Percentiles rank a stretch among this genome's conserved stretches.
phyloP scores from a whole-genome alignment of 2,797 vertebrate species.

The Diglossa cyanea region DNA sequence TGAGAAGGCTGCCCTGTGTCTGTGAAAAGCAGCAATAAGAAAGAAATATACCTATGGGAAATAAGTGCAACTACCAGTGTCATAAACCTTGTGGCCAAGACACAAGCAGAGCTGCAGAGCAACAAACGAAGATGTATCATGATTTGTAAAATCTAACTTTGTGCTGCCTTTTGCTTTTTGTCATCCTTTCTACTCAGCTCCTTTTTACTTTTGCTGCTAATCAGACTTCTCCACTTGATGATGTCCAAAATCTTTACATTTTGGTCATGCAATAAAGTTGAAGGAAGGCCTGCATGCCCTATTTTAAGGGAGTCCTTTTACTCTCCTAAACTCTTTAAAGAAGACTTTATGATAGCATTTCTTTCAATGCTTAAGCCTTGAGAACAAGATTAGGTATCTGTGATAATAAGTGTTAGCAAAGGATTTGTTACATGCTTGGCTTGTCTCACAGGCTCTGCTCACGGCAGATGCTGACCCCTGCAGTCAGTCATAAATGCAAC shows the following conservation, averaged over 20 bases:
- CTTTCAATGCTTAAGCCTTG: background rate
- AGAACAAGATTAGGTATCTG: background rate
- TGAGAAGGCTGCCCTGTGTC: background rate
- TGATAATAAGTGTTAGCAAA: background rate
- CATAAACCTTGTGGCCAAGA: background rate
- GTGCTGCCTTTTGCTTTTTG: background rate
- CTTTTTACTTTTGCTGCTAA: background rate
- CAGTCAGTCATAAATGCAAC: background rate
- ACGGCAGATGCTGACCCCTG: background rate
- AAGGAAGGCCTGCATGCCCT: background rate
- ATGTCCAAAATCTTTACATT: background rate
- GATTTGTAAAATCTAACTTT: background rate
- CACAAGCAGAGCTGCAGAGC: background rate
- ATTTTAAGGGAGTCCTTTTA: background rate
- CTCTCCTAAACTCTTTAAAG: background rate
- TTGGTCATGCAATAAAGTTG: background rate
- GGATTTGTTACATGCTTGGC: background rate
- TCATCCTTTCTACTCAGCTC: background rate
- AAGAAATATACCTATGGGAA: background rate
- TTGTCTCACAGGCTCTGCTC: background rate
- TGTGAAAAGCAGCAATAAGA: background rate
- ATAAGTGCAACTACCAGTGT: background rate
- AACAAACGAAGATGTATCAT: rapidly evolving
- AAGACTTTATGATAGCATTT: background rate
- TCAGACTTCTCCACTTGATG: background rate